Percentiles rank a stretch among this genome's conserved stretches.
phyloP scores from a whole-genome alignment of 2,113 vertebrate genomes.

The Gallinago undulata region DNA sequence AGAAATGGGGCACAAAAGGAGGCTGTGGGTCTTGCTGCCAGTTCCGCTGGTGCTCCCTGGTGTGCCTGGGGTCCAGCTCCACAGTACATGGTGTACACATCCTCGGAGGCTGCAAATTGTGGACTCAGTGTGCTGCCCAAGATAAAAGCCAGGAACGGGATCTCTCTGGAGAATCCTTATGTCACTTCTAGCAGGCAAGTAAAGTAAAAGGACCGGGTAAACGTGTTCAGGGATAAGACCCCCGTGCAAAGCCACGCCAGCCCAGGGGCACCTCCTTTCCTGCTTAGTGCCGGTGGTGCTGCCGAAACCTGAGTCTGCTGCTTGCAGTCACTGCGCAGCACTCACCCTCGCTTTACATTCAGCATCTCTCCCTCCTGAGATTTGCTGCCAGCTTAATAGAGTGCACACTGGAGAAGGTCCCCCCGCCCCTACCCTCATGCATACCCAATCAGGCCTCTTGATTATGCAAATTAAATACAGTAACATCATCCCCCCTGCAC shows the following conservation, averaged over 20 bases:
- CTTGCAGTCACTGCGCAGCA: neutral
- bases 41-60: accelerated
- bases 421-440: neutral
- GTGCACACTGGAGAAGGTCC: neutral
- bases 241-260: neutral
- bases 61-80: neutral
- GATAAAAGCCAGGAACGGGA: neutral
- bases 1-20: neutral
- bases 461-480: slow-evolving; percentile 60
- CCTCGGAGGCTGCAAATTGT: neutral
- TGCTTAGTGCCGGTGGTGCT: neutral
- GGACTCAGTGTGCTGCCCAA: neutral
- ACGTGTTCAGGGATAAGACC: neutral
- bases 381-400: neutral
- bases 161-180: neutral
- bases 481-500: neutral
- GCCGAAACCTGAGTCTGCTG: neutral
- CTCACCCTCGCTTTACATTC: neutral
- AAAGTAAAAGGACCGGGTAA: neutral
- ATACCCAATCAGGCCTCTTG: slow-evolving; percentile 24
- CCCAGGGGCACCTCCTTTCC: neutral
- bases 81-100: accelerated
- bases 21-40: neutral
- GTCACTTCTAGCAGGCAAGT: neutral
- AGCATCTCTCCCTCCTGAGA: neutral